Evolutionary conservation across 2,888 invertebrate genomes (phyloP), one percentile per base, ranked within the genome.

Genomic region (Tipula helvola): DNA sequence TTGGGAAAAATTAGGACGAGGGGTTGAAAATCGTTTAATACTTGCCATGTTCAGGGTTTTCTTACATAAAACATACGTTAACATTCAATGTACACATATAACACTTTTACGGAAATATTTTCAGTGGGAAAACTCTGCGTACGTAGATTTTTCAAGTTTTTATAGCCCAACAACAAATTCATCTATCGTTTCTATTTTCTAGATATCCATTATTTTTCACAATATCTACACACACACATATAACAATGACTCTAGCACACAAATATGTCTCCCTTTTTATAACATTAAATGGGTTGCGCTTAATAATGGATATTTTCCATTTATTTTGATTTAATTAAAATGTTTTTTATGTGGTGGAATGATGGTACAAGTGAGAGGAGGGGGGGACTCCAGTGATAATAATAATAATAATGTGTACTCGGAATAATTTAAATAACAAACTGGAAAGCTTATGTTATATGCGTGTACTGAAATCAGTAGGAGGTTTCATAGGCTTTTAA

Each of bases 221-320:
- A 5, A 5, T 71, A 71, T 71, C n/a, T n/a, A n/a, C n/a, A n/a
- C n/a, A 71, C 18, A n/a, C 13, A 13, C n/a, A 52, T 1, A 52
- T 41, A 41, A 57, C 18, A 57, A 57, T 47, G 47, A 10, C 57
- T 71, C 71, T 18, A 71, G 10, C 71, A 71, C 28, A 71, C 36
- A 84, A 84, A 39, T 84, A 84, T 84, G 84, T 84, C 84, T 84
- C 84, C 41, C 84, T 41, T 16, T 41, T n/a, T 39, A 84, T 84
- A 84, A 84, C 84, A 84, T n/a, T 84, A 84, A 84, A 84, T 84
- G 84, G 84, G 84, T 84, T 84, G 84, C 41, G 84, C 71, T 71
- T 28, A 71, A 71, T 71, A 71, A 71, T 28, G 18, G 71, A 28
- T 28, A 71, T 71, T 71, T 71, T 71, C 71, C 71, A 71, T 71